Evolutionary conservation across 1,140 invertebrate genomes (phyloP).

Genomic region (Nymphalis io): DNA sequence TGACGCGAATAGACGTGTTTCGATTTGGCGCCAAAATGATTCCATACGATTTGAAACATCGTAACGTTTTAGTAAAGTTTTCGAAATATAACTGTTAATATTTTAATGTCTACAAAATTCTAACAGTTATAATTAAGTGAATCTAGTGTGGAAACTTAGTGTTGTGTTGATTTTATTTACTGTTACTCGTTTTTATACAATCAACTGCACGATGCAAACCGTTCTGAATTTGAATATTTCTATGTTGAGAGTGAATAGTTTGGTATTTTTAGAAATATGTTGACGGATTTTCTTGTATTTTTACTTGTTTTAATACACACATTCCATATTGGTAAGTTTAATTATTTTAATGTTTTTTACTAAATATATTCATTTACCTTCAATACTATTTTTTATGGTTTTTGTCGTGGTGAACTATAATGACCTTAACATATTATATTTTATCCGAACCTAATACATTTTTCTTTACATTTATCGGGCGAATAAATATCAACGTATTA

Average conservation of each 20-base stretch:
- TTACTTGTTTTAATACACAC: constrained; percentile 54
- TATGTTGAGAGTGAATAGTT: constrained; percentile 59
- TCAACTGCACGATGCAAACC: constrained; percentile 67
- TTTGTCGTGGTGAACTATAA: neutral
- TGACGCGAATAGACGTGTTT: constrained; percentile 45
- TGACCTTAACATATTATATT: no score
- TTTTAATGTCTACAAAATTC: constrained; percentile 51
- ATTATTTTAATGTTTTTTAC: constrained; percentile 2
- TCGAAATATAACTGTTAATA: constrained; percentile 50
- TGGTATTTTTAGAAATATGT: constrained; percentile 70
- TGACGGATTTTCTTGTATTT: constrained; percentile 64
- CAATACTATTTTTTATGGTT: neutral
- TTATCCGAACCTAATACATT: no score
- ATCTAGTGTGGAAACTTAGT: constrained; percentile 47
- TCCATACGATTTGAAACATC: constrained; percentile 48
- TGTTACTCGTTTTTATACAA: constrained; percentile 45
- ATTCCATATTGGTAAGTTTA: constrained; percentile 60
- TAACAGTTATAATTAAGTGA: constrained; percentile 58
- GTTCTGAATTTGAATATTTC: constrained; percentile 60
- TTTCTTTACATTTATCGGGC: no score
- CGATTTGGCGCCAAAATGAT: constrained; percentile 56
- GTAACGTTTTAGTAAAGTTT: constrained; percentile 40
- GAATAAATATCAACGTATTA: no score
- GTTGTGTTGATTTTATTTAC: constrained; percentile 49
- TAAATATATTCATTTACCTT: neutral